phyloP scores from a whole-genome alignment of 2,888 invertebrate genomes.

The Lampropteryx suffumata region DNA sequence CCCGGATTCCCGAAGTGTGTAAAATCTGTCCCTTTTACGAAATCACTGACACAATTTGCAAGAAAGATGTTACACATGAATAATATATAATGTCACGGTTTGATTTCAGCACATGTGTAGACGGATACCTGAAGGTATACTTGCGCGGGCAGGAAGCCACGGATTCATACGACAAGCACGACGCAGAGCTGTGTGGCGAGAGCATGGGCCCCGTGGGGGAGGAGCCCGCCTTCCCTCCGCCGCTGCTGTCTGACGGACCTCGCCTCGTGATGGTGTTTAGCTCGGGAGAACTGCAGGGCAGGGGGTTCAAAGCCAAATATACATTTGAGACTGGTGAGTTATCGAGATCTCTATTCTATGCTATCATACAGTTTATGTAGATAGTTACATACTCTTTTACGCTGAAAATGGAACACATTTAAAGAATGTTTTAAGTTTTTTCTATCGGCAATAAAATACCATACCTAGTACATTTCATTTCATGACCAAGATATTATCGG shows the following conservation, averaged over 20 bases:
- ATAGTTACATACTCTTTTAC: no score
- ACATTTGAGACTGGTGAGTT: slow-evolving; percentile 90
- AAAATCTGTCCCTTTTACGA: no score
- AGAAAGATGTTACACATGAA: no score
- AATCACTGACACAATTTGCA: no score
- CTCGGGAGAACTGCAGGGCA: slow-evolving; percentile 94
- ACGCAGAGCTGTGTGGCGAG: slow-evolving; percentile 95
- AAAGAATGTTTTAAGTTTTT: no score
- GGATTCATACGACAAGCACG: slow-evolving; percentile 96
- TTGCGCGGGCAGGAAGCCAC: slow-evolving; percentile 95
- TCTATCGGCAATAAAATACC: no score
- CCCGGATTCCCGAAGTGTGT: no score
- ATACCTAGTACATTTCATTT: no score
- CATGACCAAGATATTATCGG: no score
- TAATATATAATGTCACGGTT: no score
- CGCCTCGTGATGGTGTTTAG: slow-evolving; percentile 97
- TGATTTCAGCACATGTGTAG: slow-evolving; percentile 86
- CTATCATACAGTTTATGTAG: not conserved
- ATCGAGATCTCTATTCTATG: not conserved
- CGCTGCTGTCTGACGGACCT: slow-evolving; percentile 94
- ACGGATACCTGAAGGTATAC: slow-evolving; percentile 95
- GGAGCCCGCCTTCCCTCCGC: slow-evolving; percentile 85
- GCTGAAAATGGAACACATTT: no score
- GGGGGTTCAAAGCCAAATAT: slow-evolving; percentile 95
- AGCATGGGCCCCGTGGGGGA: slow-evolving; percentile 47